These are phyloP conservation scores for Donacobius atricapilla DNA, from an alignment of 2,113 vertebrate species.

Conservation along the genomic window DNA sequence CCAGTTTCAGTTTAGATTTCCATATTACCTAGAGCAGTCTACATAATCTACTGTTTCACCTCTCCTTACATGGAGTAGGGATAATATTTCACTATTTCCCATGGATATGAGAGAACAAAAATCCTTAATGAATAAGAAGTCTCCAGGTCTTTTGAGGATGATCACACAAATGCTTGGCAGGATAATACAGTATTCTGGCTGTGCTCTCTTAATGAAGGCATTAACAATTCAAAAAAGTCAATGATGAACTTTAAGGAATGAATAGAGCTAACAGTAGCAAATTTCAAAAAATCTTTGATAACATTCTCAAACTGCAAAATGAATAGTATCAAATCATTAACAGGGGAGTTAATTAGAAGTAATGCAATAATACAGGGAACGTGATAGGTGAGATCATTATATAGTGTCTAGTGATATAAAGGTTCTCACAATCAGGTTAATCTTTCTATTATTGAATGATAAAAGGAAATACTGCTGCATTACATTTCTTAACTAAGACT, in stretches of 20 bases:
- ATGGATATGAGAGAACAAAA: background rate
- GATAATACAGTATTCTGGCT: background rate
- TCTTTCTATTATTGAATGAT: background rate
- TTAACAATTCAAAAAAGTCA: slow-evolving; percentile 31
- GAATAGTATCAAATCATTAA: background rate
- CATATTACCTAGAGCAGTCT: background rate
- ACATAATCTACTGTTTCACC: background rate
- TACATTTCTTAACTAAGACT: background rate
- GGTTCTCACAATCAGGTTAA: background rate
- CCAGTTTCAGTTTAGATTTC: rapidly evolving
- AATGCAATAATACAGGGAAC: background rate
- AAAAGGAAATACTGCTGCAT: background rate
- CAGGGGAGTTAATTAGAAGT: background rate
- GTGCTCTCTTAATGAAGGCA: slow-evolving; percentile 14
- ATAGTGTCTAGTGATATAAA: background rate
- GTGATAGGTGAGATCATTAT: background rate
- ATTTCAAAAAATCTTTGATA: slow-evolving; percentile 30
- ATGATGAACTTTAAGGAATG: slow-evolving; percentile 2
- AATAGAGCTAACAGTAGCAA: slow-evolving; percentile 8
- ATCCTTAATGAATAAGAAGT: background rate
- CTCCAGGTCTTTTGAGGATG: background rate
- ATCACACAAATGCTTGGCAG: background rate
- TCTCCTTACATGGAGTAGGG: background rate
- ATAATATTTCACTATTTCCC: background rate
- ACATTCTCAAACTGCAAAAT: slow-evolving; percentile 7